phyloP scores from a whole-genome alignment of 2,888 invertebrate genomes.

The Halocaridina rubra region DNA sequence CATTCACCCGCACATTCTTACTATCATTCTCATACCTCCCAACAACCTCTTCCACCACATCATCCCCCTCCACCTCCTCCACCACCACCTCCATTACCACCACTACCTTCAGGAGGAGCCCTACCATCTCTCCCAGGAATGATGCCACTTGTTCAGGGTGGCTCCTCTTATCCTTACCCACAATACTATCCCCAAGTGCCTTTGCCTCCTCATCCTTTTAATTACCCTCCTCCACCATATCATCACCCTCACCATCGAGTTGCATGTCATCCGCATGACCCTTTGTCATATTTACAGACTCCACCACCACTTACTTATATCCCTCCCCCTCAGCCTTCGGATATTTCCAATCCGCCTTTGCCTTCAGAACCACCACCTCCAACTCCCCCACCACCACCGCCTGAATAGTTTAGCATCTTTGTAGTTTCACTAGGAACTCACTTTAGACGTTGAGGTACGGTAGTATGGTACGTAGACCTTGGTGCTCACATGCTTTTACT shows the following conservation, averaged over 20 bases:
- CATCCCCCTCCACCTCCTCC: conserved; percentile 16
- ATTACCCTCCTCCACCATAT: conserved; percentile 43
- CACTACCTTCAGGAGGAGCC: background rate
- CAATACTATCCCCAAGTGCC: conserved; percentile 24
- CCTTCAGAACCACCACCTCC: conserved; percentile 29
- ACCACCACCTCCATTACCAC: background rate
- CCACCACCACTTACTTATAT: background rate
- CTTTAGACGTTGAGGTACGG: too few species aligned
- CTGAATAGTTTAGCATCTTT: conserved; percentile 1
- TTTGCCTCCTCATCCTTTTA: conserved; percentile 46
- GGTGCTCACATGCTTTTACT: too few species aligned
- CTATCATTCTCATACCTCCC: background rate
- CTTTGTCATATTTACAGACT: conserved; percentile 24
- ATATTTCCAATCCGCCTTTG: conserved; percentile 5
- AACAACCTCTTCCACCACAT: background rate
- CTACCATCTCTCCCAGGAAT: conserved; percentile 13
- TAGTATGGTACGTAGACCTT: too few species aligned
- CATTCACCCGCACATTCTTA: conserved; percentile 2
- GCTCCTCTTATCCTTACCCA: conserved; percentile 20
- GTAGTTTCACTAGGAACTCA: too few species aligned
- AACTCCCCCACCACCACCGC: conserved; percentile 39
- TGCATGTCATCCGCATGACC: conserved; percentile 4
- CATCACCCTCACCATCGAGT: conserved; percentile 3
- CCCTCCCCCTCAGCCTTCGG: conserved; percentile 3
- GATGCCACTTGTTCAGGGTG: conserved; percentile 39